A percentile compares a stretch with the other conserved stretches of the same genome.
Conservation (phyloP, 2,888 invertebrate species). For the Ecliptopera silaceata region DNA sequence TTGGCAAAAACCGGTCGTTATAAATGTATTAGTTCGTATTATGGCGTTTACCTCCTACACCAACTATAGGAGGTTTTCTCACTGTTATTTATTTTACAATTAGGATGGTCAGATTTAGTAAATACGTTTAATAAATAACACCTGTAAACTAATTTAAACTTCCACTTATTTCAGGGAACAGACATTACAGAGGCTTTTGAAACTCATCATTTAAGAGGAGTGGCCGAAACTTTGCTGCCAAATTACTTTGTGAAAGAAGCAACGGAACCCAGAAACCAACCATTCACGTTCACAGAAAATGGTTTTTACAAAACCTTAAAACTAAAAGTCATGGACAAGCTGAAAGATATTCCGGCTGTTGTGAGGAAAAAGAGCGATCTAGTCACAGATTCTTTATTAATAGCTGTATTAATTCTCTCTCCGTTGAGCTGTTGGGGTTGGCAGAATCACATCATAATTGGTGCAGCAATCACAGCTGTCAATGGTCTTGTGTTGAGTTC, state of each 20-base stretch:
- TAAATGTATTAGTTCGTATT: background rate
- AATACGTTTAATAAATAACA: no score
- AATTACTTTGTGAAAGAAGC: constrained; percentile 88
- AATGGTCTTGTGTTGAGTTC: constrained; percentile 56
- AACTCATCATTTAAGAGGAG: constrained; percentile 81
- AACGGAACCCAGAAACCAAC: constrained; percentile 84
- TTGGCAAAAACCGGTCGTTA: background rate
- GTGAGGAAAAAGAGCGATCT: constrained; percentile 60
- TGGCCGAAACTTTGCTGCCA: constrained; percentile 84
- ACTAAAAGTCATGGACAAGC: constrained; percentile 76
- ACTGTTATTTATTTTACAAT: no score
- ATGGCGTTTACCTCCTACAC: no score
- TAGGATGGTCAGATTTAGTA: no score
- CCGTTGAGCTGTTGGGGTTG: constrained; percentile 61
- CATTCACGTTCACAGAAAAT: constrained; percentile 88
- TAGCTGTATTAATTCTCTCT: constrained; percentile 50
- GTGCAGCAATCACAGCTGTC: constrained; percentile 49
- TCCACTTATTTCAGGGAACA: constrained; percentile 75
- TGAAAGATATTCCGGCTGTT: constrained; percentile 77
- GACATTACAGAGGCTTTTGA: constrained; percentile 87
- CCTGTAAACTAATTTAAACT: background rate
- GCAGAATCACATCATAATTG: constrained; percentile 52
- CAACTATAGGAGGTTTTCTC: no score
- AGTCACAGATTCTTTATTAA: constrained; percentile 56
- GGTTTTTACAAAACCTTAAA: constrained; percentile 91